Evolutionary conservation across 2,113 vertebrate genomes (phyloP).

Genomic region (Oceanodroma tethys): DNA sequence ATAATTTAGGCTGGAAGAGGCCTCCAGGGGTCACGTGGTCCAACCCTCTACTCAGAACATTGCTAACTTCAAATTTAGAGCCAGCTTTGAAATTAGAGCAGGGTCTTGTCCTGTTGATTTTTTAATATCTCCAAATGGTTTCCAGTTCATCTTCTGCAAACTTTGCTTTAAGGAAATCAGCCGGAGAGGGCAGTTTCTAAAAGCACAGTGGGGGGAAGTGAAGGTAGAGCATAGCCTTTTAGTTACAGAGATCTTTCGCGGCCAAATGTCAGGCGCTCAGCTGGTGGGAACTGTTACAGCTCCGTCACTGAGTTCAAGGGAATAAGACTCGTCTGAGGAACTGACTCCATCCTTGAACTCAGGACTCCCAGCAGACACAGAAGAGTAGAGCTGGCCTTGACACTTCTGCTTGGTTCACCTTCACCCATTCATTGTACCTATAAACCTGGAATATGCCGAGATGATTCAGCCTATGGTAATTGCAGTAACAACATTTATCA

Average conservation of each 20-base stretch:
- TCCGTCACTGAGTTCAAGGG: background rate
- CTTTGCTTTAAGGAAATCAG: background rate
- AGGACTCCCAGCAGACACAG: background rate
- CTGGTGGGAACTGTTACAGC: background rate
- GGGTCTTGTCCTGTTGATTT: background rate
- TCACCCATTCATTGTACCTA: background rate
- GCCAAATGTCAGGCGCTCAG: background rate
- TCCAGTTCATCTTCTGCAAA: background rate
- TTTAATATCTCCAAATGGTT: background rate
- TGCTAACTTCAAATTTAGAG: background rate
- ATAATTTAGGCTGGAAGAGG: background rate
- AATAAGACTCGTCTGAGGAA: background rate
- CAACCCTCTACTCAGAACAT: background rate
- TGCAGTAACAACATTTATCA: background rate
- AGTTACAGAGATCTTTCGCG: background rate
- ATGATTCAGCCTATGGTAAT: background rate
- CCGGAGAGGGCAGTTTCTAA: background rate
- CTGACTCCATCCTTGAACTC: background rate
- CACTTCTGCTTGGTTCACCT: background rate
- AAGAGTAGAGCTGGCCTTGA: background rate
- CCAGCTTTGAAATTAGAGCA: background rate
- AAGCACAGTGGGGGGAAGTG: background rate
- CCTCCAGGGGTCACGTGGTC: background rate
- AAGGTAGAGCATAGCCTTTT: background rate
- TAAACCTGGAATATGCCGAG: background rate